These are phyloP conservation scores for Drosophila kambysellisi DNA, from an alignment of 2,888 invertebrate species.

Conservation along the genomic window DNA sequence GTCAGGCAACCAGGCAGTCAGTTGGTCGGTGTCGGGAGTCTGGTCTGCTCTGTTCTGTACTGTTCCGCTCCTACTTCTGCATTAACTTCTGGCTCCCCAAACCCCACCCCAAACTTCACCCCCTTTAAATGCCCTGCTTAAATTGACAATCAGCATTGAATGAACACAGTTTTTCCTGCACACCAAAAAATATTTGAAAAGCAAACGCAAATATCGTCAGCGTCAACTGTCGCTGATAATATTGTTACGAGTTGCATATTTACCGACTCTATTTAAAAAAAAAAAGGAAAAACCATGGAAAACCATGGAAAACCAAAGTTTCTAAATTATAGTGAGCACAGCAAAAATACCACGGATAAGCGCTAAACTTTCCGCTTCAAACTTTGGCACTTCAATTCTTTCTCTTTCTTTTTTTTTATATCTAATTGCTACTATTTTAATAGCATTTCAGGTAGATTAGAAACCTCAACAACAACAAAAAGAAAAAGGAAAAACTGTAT, in stretches of 20 bases:
- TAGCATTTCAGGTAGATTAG: conserved; percentile 26
- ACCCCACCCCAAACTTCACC: too few relatives aligned
- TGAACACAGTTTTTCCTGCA: conserved; percentile 49
- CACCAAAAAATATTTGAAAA: conserved; percentile 16
- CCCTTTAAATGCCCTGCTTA: conserved; percentile 6
- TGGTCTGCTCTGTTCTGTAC: conserved; percentile 1
- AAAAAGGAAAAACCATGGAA: too few relatives aligned
- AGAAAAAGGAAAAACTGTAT: conserved; percentile 4
- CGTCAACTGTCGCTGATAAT: conserved; percentile 44
- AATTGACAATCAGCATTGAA: conserved; percentile 73
- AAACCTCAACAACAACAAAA: background rate
- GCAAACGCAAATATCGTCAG: conserved; percentile 23
- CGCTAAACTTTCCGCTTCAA: conserved; percentile 27
- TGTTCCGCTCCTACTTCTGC: background rate
- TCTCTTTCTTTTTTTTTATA: too few relatives aligned
- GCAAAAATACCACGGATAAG: background rate
- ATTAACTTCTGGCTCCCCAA: background rate
- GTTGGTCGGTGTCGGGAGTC: conserved; percentile 36
- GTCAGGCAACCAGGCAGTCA: conserved; percentile 48
- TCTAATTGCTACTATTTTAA: conserved; percentile 18
- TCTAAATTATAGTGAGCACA: conserved; percentile 36
- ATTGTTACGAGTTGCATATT: conserved; percentile 56
- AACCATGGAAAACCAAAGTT: conserved; percentile 10
- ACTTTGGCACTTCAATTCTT: conserved; percentile 20
- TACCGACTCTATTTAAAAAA: conserved; percentile 39